Evolutionary conservation across 2,113 vertebrate genomes (phyloP).

Genomic region (Pantherophis guttatus): DNA sequence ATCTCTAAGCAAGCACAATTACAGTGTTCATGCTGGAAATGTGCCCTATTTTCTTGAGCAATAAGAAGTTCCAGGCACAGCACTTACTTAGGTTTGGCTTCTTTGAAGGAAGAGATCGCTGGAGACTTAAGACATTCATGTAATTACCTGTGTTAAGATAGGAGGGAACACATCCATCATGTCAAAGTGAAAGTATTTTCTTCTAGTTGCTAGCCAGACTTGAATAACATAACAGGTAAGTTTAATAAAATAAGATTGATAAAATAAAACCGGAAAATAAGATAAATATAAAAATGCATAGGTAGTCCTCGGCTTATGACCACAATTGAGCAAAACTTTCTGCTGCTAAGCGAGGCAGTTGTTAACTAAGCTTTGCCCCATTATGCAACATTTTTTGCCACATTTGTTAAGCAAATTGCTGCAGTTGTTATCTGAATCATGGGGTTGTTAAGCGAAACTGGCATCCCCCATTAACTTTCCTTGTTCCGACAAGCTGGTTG

Average conservation of each 20-base stretch:
- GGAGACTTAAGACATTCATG: neutral
- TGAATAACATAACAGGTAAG: neutral
- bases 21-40: neutral
- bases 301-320: neutral
- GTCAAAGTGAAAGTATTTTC: neutral
- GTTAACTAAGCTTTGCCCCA: neutral
- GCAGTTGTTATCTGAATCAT: neutral
- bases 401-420: neutral
- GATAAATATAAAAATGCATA: neutral
- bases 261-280: neutral
- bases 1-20: neutral
- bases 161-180: neutral
- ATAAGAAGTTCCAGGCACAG: neutral
- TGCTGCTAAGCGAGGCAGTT: neutral
- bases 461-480: neutral
- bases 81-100: neutral
- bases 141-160: neutral
- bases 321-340: neutral
- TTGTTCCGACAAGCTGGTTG: neutral
- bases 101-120: neutral
- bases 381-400: neutral
- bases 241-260: neutral
- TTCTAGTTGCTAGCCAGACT: neutral
- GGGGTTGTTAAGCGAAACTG: neutral
- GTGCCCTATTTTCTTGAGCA: neutral